Percentiles rank a stretch among this genome's conserved stretches.
phyloP scores from a whole-genome alignment of 2,888 invertebrate genomes.

The Phortica magna region DNA sequence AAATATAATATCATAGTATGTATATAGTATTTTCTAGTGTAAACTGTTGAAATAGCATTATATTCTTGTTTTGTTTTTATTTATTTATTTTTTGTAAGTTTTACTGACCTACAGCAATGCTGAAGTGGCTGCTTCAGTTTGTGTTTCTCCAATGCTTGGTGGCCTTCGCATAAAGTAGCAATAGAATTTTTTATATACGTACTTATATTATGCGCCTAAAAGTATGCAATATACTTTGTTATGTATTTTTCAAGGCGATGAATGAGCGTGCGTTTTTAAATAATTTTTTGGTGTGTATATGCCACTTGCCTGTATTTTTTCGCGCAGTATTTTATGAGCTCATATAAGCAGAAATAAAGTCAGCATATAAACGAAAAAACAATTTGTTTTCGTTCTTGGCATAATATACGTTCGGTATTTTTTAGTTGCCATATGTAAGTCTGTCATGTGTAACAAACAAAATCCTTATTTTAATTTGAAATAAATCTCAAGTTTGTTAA shows the following conservation, averaged over 20 bases:
- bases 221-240: neutral
- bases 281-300: slow-evolving; percentile 30
- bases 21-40: no score
- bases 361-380: neutral
- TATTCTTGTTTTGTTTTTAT: neutral
- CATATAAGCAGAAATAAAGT: neutral
- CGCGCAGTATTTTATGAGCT: neutral
- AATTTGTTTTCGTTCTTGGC: no score
- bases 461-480: no score
- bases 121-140: neutral
- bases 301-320: neutral
- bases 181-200: slow-evolving; percentile 11
- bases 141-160: neutral
- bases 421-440: no score
- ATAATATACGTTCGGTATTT: no score
- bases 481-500: no score
- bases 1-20: no score
- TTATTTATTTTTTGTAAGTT: neutral
- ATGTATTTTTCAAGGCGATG: neutral
- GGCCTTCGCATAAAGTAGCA: slow-evolving; percentile 17
- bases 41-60: neutral
- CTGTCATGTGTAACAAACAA: no score
- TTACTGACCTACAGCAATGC: slow-evolving; percentile 24
- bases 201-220: slow-evolving; percentile 1
- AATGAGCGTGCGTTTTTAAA: slow-evolving; percentile 38